Evolutionary conservation across 1,140 invertebrate species (phyloP).

Genomic region (Tetranychus cinnabarinus): DNA sequence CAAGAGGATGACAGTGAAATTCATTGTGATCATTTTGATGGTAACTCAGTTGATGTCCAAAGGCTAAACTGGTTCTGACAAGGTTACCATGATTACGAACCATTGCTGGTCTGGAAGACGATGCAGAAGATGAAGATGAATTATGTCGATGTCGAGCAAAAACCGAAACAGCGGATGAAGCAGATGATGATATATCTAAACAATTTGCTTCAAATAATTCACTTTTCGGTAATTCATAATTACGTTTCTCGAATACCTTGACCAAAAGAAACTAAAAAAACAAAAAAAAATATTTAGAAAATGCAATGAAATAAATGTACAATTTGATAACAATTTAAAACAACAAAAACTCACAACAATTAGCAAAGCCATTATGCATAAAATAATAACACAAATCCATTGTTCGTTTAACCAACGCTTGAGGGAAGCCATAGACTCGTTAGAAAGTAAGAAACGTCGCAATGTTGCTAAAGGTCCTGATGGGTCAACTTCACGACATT

Average conservation of each 20-base stretch:
- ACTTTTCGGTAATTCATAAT: neutral
- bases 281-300: neutral
- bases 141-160: neutral
- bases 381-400: conserved; percentile 9
- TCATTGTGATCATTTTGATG: neutral
- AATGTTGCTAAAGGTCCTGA: conserved; percentile 85
- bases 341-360: neutral
- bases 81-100: conserved; percentile 1
- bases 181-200: too few relatives aligned
- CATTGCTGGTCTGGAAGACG: neutral
- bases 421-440: conserved; percentile 55
- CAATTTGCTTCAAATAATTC: neutral
- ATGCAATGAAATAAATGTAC: neutral
- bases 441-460: conserved; percentile 86
- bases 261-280: neutral
- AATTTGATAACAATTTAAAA: neutral
- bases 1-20: neutral
- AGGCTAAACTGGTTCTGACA: neutral
- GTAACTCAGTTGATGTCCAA: neutral
- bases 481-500: conserved; percentile 86
- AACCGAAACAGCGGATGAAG: too few relatives aligned
- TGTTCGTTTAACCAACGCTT: conserved; percentile 44
- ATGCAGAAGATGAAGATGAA: neutral
- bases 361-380: conserved; percentile 2
- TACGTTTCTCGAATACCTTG: neutral